These are phyloP conservation scores for Balaenoptera acutorostrata DNA, from an alignment of 2,113 vertebrate genomes.

Conservation along the genomic window DNA sequence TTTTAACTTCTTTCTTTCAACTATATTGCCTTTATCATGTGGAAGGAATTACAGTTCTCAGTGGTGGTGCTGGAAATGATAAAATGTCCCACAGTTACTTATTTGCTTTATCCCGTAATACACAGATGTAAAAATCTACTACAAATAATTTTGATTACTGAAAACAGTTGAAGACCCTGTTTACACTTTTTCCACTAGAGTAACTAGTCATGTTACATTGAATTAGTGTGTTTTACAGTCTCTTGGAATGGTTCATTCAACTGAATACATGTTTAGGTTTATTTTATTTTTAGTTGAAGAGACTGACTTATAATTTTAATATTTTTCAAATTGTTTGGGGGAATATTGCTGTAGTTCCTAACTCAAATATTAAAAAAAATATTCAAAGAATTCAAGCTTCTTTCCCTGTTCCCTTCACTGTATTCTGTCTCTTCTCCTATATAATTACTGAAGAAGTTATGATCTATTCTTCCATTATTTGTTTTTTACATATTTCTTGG, in stretches of 20 bases:
- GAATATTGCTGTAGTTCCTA: neutral
- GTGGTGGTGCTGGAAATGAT: neutral
- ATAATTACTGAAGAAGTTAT: neutral
- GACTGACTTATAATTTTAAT: neutral
- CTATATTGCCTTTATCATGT: neutral
- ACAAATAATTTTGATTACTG: neutral
- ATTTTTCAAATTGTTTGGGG: neutral
- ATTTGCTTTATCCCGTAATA: neutral
- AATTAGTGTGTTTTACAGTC: neutral
- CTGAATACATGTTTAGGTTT: neutral
- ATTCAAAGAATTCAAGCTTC: neutral
- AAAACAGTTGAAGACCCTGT: neutral
- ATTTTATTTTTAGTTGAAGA: neutral
- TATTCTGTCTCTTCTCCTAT: neutral
- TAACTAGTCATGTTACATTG: neutral
- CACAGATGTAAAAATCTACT: neutral
- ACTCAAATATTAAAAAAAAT: neutral
- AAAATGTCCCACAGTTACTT: neutral
- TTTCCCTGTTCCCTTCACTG: neutral
- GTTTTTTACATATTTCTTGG: neutral
- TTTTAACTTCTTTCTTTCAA: neutral
- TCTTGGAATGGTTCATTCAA: neutral
- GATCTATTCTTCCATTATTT: neutral
- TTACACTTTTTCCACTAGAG: neutral
- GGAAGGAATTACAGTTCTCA: neutral